These are phyloP conservation scores for Malurus melanocephalus DNA, from an alignment of 2,113 vertebrate species.

Conservation along the genomic window DNA sequence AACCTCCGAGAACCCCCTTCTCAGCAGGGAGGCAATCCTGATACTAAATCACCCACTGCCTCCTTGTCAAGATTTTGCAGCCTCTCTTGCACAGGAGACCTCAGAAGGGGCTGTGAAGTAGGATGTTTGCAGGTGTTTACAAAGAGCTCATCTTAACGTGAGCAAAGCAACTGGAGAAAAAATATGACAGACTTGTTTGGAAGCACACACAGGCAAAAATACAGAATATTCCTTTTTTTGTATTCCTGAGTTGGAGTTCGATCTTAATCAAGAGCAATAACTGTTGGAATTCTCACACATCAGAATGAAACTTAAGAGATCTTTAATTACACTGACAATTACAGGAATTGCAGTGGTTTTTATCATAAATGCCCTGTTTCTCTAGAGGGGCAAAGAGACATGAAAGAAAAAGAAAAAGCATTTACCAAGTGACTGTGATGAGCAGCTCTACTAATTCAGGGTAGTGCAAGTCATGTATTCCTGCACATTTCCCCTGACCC, in stretches of 20 bases:
- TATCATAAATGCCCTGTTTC: not conserved
- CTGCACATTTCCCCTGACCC: not conserved
- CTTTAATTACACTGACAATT: not conserved
- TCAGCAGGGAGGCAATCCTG: not conserved
- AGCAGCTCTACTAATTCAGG: not conserved
- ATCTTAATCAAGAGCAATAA: not conserved
- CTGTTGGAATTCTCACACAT: not conserved
- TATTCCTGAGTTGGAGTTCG: not conserved
- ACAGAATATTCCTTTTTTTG: not conserved
- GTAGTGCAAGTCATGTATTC: not conserved
- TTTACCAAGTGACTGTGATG: not conserved
- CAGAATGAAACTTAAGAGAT: not conserved
- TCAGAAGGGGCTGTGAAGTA: not conserved
- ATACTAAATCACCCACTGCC: slow-evolving; percentile 8
- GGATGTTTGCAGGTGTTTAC: slow-evolving; percentile 7
- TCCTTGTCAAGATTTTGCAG: slow-evolving; percentile 4
- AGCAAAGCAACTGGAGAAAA: not conserved
- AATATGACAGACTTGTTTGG: not conserved
- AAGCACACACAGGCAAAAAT: not conserved
- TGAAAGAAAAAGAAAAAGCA: not conserved
- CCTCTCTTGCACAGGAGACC: not conserved
- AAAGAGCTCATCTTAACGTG: not conserved
- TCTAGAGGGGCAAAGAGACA: not conserved
- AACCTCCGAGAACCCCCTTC: not conserved
- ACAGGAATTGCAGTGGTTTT: not conserved